Conservation (phyloP, 1,140 invertebrate species). For the Drosophila sucinea region DNA sequence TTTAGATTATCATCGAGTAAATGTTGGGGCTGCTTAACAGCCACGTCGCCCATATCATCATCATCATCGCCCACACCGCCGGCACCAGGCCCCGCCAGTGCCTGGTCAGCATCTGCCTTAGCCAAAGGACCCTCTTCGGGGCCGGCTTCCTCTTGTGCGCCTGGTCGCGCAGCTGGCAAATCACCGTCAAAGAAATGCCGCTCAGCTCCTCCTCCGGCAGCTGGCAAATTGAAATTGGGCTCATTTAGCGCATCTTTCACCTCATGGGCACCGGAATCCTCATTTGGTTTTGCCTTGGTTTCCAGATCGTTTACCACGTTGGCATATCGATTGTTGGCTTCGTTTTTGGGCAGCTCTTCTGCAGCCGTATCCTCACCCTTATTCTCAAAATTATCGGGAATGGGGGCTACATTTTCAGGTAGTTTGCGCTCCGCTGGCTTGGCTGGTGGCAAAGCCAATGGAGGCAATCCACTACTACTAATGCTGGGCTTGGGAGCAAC, state of each 20-base stretch:
- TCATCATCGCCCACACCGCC: conserved; percentile 70
- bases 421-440: conserved; percentile 69
- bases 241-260: conserved; percentile 79
- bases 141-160: background rate
- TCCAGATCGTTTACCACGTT: conserved; percentile 69
- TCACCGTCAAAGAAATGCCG: conserved; percentile 73
- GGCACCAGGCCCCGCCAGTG: conserved; percentile 40
- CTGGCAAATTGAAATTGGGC: conserved; percentile 73
- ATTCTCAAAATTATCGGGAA: conserved; percentile 77
- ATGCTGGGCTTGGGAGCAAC: conserved; percentile 45
- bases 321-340: conserved; percentile 78
- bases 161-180: conserved; percentile 24
- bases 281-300: conserved; percentile 39
- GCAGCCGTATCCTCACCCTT: conserved; percentile 68
- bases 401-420: conserved; percentile 79
- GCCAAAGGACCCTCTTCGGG: conserved; percentile 27
- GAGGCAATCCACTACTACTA: conserved; percentile 64
- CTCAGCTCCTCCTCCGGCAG: conserved; percentile 56
- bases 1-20: conserved; percentile 76
- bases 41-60: conserved; percentile 72
- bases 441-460: conserved; percentile 63
- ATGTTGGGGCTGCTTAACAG: conserved; percentile 71
- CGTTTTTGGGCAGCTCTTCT: conserved; percentile 70
- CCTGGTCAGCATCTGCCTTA: conserved; percentile 51
- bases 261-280: conserved; percentile 79